Conservation (phyloP, 2,113 vertebrate genomes). For the Pseudorhombus dupliciocellatus region DNA sequence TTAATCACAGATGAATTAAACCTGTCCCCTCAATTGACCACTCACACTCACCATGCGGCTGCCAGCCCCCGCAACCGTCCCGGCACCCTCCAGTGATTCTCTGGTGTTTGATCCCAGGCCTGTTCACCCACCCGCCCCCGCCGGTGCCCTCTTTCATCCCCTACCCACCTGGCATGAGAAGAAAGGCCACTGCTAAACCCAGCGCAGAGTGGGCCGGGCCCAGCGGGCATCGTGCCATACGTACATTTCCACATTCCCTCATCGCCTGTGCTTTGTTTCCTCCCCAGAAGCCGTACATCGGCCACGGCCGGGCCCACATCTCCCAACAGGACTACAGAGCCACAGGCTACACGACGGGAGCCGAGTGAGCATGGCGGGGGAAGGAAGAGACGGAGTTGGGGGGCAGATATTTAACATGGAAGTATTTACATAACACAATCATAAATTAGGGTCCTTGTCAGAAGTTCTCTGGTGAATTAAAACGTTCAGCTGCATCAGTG, state of each 20-base stretch:
- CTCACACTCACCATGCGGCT: constrained; percentile 30
- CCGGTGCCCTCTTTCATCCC: constrained; percentile 57
- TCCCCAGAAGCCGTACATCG: constrained; percentile 71
- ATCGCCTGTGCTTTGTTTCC: constrained; percentile 70
- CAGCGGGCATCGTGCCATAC: constrained; percentile 64
- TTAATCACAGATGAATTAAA: constrained; percentile 53
- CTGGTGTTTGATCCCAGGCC: constrained; percentile 67
- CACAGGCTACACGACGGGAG: constrained; percentile 41
- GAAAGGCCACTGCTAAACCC: constrained; percentile 70
- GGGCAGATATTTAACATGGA: constrained; percentile 20
- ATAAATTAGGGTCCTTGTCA: constrained; percentile 43
- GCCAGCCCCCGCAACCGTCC: constrained; percentile 9
- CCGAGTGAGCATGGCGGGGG: constrained; percentile 28
- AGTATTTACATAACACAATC: constrained; percentile 33
- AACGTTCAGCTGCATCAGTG: constrained; percentile 43
- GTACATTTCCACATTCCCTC: constrained; percentile 71
- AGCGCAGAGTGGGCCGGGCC: constrained; percentile 62
- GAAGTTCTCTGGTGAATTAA: constrained; percentile 42
- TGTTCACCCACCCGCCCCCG: constrained; percentile 56
- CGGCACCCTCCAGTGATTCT: constrained; percentile 40
- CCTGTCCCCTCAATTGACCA: constrained; percentile 40
- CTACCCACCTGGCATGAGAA: constrained; percentile 78
- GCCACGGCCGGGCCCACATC: constrained; percentile 44
- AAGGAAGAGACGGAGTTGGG: background rate
- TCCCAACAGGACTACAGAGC: constrained; percentile 71